Base-by-base conservation (phyloP, 2,888 invertebrate genomes). In the Ophioninae sp. region DNA sequence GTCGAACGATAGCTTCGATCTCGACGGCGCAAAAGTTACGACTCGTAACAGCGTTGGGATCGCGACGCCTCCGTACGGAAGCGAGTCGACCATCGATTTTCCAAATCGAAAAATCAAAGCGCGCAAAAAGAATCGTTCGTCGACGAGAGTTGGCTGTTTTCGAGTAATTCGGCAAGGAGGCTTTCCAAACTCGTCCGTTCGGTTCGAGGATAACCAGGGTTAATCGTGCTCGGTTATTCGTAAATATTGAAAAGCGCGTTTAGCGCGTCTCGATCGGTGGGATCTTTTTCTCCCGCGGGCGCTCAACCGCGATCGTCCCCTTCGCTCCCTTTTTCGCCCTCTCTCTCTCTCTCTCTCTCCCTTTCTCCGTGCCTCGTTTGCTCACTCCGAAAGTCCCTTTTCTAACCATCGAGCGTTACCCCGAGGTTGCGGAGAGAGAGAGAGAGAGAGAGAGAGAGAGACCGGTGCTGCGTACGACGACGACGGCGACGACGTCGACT, bases 231-330 rank as follows among this genome's bases (percentile, higher is more conserved):
- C 84, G 86, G 89, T 89, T 89, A 88, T 89, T 87, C 88, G 88
- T 88, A 89, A 89, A 89, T 89, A 88, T 89, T 89, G 89, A 88
- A 87, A 89, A 89, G 86, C 86, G 79, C 69, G 89, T 89, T 89
- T 86, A 84, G 87, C 72, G 86, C 74, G 82, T 30, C 57, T 67
- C 39, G 73, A 41, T 30, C 67, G 76, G 39, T 61, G 61, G 20
- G 37, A 21, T 73, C 61, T 56, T 61, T 57, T 39, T 44, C 67
- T 76, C 30, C 41, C 21, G 30, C 62, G 7, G 13, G 21, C 67
- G 62, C 70, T 57, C 44, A 39, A 62, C 62, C 8, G 75, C 65
- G 50, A 23, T 59, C 50, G 41, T 56, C 67, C 68, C 82, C 64
- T 65, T 83, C 65, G 73, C 67, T 67, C 23, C 7, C 20, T 1